Base-by-base conservation (phyloP, 2,888 invertebrate species). In the Hirtodrosophila alboralis region DNA sequence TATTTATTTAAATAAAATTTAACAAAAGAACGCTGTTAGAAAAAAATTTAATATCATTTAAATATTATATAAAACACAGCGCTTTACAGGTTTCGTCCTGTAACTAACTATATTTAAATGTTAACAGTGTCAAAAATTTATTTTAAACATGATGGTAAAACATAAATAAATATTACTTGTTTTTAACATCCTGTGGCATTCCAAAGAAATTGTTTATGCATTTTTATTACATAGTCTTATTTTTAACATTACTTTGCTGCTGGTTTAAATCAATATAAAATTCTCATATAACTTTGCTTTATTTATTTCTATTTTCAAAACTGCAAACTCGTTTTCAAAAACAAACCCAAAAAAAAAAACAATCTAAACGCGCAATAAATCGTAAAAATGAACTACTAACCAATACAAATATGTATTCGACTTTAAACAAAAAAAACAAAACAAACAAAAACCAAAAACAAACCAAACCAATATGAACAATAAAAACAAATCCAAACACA, bases 231-330 rank as follows among this genome's bases (percentile, higher is more conserved):
- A 30, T 59, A 60, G 21, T 23, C 23, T 54, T 69, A 34, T 43
- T 36, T 58, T 59, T 56, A 48, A 51, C 31, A 53, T 65, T 60
- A 68, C 58, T 65, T 49, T 73, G 64, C 65, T 63, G 53, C 38
- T 73, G 63, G 58, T 54, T 67, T 53, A 41, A 57, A 59, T 75
- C 44, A 30, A 62, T 47, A 67, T 62, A 48, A 44, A 69, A 87
- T 85, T 87, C 87, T 87, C 72, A 84, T 78, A 79, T 79, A 84
- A 87, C 87, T 88, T 86, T 88, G 88, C 88, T 88, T 88, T 88
- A 73, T 88, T 88, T 87, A 79, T 88, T 88, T 88, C 88, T 88
- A 84, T 87, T 84, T 88, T 78, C 86, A 75, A 85, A 66, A 67
- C 63, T 65, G 34, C 74, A 68, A 75, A 77, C 74, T 64, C 71